These are phyloP conservation scores for Archilochus colubris DNA, from an alignment of 2,113 vertebrate genomes.

Conservation along the genomic window DNA sequence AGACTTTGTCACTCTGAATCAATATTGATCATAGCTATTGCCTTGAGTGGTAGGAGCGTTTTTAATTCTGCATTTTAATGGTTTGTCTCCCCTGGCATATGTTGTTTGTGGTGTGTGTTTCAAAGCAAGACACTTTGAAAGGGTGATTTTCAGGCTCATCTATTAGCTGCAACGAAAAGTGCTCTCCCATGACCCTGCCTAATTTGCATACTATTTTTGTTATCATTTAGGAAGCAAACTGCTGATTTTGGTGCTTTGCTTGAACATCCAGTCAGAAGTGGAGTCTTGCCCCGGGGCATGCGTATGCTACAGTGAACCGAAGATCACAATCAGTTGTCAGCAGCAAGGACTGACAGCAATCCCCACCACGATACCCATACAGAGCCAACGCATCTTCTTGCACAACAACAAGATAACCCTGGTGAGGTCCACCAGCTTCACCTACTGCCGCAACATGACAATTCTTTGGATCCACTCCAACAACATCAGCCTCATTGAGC, in stretches of 20 bases:
- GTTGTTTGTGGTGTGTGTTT: neutral
- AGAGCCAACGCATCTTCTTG: conserved; percentile 95
- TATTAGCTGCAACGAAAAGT: neutral
- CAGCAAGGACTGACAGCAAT: conserved; percentile 94
- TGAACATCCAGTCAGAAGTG: conserved; percentile 84
- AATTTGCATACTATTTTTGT: conserved; percentile 44
- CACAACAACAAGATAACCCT: conserved; percentile 92
- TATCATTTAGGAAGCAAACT: conserved; percentile 85
- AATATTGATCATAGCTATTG: neutral
- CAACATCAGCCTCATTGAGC: conserved; percentile 91
- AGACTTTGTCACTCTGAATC: neutral
- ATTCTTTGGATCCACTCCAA: conserved; percentile 97
- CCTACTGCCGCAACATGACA: conserved; percentile 91
- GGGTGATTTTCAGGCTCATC: neutral
- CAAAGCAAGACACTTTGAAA: neutral
- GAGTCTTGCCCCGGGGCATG: conserved; percentile 91
- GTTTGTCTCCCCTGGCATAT: neutral
- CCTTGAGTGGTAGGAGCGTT: neutral
- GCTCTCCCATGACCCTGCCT: neutral
- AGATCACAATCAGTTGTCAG: conserved; percentile 93
- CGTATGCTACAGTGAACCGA: conserved; percentile 94
- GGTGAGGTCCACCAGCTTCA: conserved; percentile 90
- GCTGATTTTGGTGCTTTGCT: conserved; percentile 91
- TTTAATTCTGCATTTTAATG: neutral
- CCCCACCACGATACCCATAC: conserved; percentile 88